phyloP scores from a whole-genome alignment of 2,113 vertebrate species.

The Edolisoma coerulescens region DNA sequence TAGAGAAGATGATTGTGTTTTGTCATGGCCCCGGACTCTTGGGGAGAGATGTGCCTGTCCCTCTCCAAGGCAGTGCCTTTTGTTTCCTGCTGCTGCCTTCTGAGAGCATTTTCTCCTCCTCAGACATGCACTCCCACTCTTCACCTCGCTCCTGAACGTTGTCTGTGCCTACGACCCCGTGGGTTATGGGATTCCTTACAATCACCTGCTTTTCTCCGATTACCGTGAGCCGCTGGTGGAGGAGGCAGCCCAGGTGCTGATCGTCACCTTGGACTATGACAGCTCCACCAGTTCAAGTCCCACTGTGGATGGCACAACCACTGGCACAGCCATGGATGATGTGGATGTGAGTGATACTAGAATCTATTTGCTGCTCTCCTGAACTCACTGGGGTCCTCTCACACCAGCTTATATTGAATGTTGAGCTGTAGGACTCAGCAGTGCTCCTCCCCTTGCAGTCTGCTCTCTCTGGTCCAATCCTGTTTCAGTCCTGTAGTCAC shows the following conservation, averaged over 20 bases:
- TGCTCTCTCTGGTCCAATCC: neutral
- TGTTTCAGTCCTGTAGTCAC: neutral
- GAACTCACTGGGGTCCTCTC: neutral
- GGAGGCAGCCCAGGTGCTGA: constrained; percentile 93
- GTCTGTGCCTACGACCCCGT: constrained; percentile 97
- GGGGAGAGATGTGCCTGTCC: neutral
- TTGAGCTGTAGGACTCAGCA: neutral
- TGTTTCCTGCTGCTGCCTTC: neutral
- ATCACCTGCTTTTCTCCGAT: constrained; percentile 95
- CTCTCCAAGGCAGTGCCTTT: neutral
- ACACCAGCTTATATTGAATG: neutral
- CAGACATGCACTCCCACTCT: constrained; percentile 94
- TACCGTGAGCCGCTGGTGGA: constrained; percentile 95
- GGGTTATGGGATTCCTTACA: constrained; percentile 98
- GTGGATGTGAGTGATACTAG: constrained; percentile 80
- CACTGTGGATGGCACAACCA: constrained; percentile 82
- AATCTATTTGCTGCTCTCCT: neutral
- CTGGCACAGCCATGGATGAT: constrained; percentile 89
- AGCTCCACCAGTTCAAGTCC: constrained; percentile 73
- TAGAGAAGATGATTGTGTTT: neutral
- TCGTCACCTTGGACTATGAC: constrained; percentile 93
- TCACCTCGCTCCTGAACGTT: constrained; percentile 93
- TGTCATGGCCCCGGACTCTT: neutral
- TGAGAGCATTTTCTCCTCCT: neutral
- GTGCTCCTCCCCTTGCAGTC: neutral